Conservation (phyloP, 2,113 vertebrate genomes). For the Corythornis cristatus region DNA sequence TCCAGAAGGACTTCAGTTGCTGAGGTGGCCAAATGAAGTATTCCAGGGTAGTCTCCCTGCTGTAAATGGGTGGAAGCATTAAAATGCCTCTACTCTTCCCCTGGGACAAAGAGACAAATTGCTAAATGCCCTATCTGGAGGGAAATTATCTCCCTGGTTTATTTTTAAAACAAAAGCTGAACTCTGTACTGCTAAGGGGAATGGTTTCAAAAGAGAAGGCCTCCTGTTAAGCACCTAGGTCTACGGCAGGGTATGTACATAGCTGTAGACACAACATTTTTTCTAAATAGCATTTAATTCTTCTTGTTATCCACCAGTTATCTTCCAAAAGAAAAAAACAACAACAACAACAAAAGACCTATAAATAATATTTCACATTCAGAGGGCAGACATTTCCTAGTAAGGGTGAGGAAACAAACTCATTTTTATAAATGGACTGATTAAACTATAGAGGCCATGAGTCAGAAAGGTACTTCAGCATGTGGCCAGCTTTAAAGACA, state of each 20-base stretch:
- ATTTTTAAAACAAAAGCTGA: constrained; percentile 27
- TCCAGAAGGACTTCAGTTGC: background rate
- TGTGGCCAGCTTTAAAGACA: constrained; percentile 32
- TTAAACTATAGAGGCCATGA: constrained; percentile 47
- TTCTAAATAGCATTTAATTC: background rate
- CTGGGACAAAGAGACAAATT: background rate
- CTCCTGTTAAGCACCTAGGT: background rate
- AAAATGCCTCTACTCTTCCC: background rate
- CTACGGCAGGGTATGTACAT: background rate
- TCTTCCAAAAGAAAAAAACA: background rate
- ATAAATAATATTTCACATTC: constrained; percentile 29
- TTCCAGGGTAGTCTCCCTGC: accelerated
- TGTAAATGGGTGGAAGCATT: background rate
- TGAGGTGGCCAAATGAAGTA: background rate
- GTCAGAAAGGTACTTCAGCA: constrained; percentile 41
- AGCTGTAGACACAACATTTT: background rate
- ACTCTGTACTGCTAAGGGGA: background rate
- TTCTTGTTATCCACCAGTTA: background rate
- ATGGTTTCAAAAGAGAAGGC: background rate
- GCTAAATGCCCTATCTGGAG: background rate
- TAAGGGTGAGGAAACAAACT: constrained; percentile 31
- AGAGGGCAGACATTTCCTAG: constrained; percentile 32
- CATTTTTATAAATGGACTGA: constrained; percentile 47
- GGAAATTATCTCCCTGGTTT: background rate
- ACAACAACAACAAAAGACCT: background rate